Evolutionary conservation across 2,797 vertebrate genomes (phyloP), one percentile per base, ranked within the genome.

Genomic region (Myotis daubentonii): DNA sequence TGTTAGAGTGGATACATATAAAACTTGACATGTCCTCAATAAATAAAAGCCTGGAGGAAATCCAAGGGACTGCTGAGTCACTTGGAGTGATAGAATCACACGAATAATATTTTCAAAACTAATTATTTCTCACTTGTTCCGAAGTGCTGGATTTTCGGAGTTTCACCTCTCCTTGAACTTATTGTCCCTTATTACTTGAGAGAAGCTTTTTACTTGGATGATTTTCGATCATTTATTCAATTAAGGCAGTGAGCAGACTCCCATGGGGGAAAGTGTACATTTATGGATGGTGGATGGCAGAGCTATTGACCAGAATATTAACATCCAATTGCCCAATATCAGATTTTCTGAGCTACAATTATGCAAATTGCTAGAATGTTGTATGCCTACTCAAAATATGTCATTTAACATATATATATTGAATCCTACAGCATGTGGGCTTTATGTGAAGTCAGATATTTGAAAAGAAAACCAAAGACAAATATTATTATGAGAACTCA

Each of bases 91-190:
- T 90, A 92, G 85, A 85, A 78, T 96, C 65, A 62, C 23, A 28
- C n/a, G 22, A 62, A 93, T 62, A 38, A 19, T 86, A 81, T 86
- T 88, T 95, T 91, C 71, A 92, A 60, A 93, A 44, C 79, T 88
- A 79, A 60, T 95, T 90, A 75, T 72, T 91, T 96, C 47, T 93
- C 83, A 79, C 15, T 94, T 10, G 76, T 89, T 76, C 68, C 3
- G 33, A 19, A 80, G 44, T 81, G 3, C 47, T 38, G 8, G 20
- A 44, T 70, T 95, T 91, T 82, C 36, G 44, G 38, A 75, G 25
- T 89, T 95, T 70, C 94, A 28, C 5, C 15, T 84, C 19, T 82
- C 17, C 16, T 91, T 94, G 19, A 84, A 12, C 13, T 85, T 47
- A 33, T 47, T 87, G 5, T 88, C 5, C n/a, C 12, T 86, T 87